These are phyloP conservation scores for Lochmaea capreae DNA, from an alignment of 2,888 invertebrate genomes.

Conservation along the genomic window DNA sequence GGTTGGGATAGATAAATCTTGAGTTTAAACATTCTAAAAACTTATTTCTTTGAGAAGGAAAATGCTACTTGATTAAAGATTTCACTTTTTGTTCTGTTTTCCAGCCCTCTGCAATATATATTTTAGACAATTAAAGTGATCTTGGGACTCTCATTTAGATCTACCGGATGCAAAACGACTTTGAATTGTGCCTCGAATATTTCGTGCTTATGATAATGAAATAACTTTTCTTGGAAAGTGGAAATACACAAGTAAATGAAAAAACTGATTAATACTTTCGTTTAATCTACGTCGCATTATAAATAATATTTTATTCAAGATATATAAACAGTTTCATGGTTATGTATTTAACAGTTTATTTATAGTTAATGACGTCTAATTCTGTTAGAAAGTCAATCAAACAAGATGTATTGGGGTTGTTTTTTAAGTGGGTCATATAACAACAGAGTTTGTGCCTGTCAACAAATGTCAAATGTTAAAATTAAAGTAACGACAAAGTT, in stretches of 20 bases:
- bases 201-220: constrained; percentile 39
- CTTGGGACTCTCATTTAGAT: constrained; percentile 47
- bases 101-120: constrained; percentile 49
- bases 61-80: constrained; percentile 56
- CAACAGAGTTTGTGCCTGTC: too few relatives aligned
- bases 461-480: too few relatives aligned
- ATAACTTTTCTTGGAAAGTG: constrained; percentile 34
- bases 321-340: too few relatives aligned
- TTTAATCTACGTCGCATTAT: constrained; percentile 11
- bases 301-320: not conserved
- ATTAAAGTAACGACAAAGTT: too few relatives aligned
- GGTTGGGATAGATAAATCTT: constrained; percentile 64
- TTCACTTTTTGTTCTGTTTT: constrained; percentile 54
- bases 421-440: too few relatives aligned
- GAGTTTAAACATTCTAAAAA: constrained; percentile 54
- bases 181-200: constrained; percentile 38
- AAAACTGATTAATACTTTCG: constrained; percentile 33
- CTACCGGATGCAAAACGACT: constrained; percentile 46
- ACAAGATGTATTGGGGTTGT: too few relatives aligned
- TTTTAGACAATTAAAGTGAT: constrained; percentile 50
- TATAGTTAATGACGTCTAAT: too few relatives aligned
- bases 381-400: too few relatives aligned
- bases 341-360: too few relatives aligned
- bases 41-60: constrained; percentile 51
- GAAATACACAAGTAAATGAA: constrained; percentile 24